phyloP scores from a whole-genome alignment of 2,113 vertebrate species.

The Catharus fuscescens region DNA sequence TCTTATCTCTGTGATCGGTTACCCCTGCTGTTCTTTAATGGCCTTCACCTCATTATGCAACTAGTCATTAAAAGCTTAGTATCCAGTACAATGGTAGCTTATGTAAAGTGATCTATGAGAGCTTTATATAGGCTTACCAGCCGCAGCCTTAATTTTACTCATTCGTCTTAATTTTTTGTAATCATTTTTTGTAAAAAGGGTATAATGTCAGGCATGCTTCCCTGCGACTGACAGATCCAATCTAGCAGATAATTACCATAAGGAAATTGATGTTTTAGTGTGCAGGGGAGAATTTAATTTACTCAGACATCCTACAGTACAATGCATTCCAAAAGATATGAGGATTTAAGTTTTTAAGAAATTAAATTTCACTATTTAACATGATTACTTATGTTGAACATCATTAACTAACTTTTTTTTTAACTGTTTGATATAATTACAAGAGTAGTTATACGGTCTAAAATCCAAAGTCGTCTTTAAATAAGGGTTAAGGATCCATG shows the following conservation, averaged over 20 bases:
- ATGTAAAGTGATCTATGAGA: constrained; percentile 88
- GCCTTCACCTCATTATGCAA: constrained; percentile 88
- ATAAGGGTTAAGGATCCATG: constrained; percentile 93
- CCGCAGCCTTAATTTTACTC: constrained; percentile 94
- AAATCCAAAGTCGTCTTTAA: constrained; percentile 84
- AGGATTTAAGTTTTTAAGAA: constrained; percentile 93
- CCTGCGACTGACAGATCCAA: constrained; percentile 98
- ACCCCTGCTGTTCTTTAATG: constrained; percentile 80
- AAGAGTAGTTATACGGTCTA: constrained; percentile 82
- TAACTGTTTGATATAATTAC: constrained; percentile 96
- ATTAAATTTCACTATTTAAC: constrained; percentile 99
- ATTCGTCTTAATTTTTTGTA: constrained; percentile 98
- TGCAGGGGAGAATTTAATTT: constrained; percentile 99
- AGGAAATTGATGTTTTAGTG: constrained; percentile 99
- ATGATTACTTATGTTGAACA: constrained; percentile 97
- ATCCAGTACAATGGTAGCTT: constrained; percentile 88
- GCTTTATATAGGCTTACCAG: constrained; percentile 88
- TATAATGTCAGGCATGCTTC: constrained; percentile 99
- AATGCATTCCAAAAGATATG: constrained; percentile 98
- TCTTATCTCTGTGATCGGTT: constrained; percentile 79
- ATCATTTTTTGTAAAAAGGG: constrained; percentile 97
- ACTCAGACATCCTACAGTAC: constrained; percentile 96
- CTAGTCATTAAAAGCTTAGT: constrained; percentile 91
- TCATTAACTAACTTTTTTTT: constrained; percentile 84
- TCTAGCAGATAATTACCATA: constrained; percentile 99